Evolutionary conservation across 2,797 vertebrate species (phyloP).

Genomic region (Enteromius afrohamiltoni): DNA sequence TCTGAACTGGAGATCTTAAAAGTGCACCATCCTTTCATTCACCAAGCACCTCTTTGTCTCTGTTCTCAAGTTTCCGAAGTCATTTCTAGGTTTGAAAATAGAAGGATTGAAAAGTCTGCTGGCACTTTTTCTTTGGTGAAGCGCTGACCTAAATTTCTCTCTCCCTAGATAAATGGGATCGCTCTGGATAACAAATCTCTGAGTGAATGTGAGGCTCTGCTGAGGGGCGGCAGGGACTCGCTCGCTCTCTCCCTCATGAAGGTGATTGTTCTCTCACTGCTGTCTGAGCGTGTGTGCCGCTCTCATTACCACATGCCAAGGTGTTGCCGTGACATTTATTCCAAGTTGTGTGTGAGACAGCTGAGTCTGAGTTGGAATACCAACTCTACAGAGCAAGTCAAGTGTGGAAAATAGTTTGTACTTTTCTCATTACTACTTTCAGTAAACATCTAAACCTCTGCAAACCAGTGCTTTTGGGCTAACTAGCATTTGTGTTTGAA

Average conservation of each 20-base stretch:
- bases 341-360: slow-evolving; percentile 16
- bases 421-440: neutral
- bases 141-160: slow-evolving; percentile 66
- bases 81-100: slow-evolving; percentile 64
- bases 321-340: slow-evolving; percentile 25
- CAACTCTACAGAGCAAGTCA: neutral
- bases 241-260: slow-evolving; percentile 96
- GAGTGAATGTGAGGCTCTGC: slow-evolving; percentile 93
- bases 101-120: slow-evolving; percentile 53
- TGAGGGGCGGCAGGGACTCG: slow-evolving; percentile 92
- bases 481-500: neutral
- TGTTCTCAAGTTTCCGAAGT: slow-evolving; percentile 26
- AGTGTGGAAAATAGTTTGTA: neutral
- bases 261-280: slow-evolving; percentile 74
- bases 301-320: slow-evolving; percentile 50
- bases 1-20: slow-evolving; percentile 30
- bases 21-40: slow-evolving; percentile 37
- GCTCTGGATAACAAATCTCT: slow-evolving; percentile 97
- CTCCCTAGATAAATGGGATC: slow-evolving; percentile 92
- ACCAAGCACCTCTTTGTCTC: slow-evolving; percentile 37
- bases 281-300: slow-evolving; percentile 30
- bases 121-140: slow-evolving; percentile 58
- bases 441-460: neutral
- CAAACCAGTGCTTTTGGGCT: neutral
- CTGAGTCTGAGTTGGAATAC: slow-evolving; percentile 20